Conservation (phyloP, 1,140 invertebrate species). For the Scaptodrosophila lebanonensis region DNA sequence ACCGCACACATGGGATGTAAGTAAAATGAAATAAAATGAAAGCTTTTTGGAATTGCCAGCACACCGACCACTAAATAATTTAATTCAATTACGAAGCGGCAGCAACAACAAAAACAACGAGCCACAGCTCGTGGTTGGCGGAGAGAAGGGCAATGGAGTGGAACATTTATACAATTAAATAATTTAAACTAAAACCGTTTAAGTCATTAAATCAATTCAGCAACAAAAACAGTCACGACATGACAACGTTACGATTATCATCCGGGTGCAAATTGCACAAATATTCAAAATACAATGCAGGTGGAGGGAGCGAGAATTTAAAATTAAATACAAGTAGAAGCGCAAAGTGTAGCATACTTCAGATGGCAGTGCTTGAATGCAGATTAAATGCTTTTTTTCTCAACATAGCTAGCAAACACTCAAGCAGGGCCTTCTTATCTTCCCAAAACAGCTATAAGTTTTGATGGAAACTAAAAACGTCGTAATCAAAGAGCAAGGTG, state of each 20-base stretch:
- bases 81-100: constrained; percentile 52
- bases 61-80: constrained; percentile 52
- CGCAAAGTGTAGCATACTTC: too few species aligned
- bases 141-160: too few species aligned
- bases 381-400: too few species aligned
- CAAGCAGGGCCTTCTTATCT: too few species aligned
- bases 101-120: neutral
- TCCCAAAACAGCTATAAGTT: too few species aligned
- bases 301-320: constrained; percentile 4
- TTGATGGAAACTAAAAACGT: too few species aligned
- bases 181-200: constrained; percentile 50
- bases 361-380: too few species aligned
- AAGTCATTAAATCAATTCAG: constrained; percentile 62
- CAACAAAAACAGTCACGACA: constrained; percentile 3
- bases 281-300: constrained; percentile 45
- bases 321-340: too few species aligned
- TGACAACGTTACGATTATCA: constrained; percentile 32
- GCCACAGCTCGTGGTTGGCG: neutral
- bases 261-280: constrained; percentile 34
- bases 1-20: constrained; percentile 11
- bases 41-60: constrained; percentile 5
- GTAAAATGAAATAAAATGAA: neutral
- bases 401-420: too few species aligned
- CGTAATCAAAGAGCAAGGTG: too few species aligned
- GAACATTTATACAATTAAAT: constrained; percentile 51